Evolutionary conservation across 2,113 vertebrate species (phyloP), one percentile per base, ranked within the genome.

Genomic region (Oncorhynchus kisutch): DNA sequence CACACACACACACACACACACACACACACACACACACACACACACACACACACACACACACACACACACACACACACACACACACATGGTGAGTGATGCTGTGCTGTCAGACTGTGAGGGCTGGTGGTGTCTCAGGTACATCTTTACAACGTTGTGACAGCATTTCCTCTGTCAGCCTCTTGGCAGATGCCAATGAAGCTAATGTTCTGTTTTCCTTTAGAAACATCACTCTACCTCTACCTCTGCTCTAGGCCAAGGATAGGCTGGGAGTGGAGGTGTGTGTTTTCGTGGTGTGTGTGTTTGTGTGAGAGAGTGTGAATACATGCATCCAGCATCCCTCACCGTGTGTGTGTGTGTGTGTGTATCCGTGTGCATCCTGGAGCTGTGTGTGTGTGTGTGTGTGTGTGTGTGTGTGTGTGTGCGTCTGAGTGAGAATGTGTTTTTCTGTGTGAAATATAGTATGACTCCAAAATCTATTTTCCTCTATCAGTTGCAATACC

Each of bases 171-270:
- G 75, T 84, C 78, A 70, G 69, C 65, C 31, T 11, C 75, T 12
- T 72, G 78, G 81, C 77, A 84, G 81, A 81, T 82, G 80, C 86
- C 84, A 79, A 82, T 82, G 77, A 74, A 78, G 75, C 76, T 85
- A 88, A 85, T 84, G 81, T 60, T 68, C 14, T 73, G 59, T 34
- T 70, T 48, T 84, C 66, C 76, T 84, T 79, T 74, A 83, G 48
- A 77, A 65, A 45, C 70, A 85, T 83, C 75, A 75, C 69, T 74
- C 45, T 6, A 18, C 3, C 20, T 45, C 9, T 25, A 25, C 59
- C 51, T 16, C 51, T 7, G n/a, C 48, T 71, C 25, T 25, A 59
- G 39, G 57, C 60, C 14, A 34, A 57, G 67, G 12, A 49, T 45
- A 18, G 9, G 49, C 64, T 29, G 67, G 60, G 11, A 34, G 18